These are phyloP conservation scores for Xenops minutus DNA, from an alignment of 2,797 vertebrate genomes.

Conservation along the genomic window DNA sequence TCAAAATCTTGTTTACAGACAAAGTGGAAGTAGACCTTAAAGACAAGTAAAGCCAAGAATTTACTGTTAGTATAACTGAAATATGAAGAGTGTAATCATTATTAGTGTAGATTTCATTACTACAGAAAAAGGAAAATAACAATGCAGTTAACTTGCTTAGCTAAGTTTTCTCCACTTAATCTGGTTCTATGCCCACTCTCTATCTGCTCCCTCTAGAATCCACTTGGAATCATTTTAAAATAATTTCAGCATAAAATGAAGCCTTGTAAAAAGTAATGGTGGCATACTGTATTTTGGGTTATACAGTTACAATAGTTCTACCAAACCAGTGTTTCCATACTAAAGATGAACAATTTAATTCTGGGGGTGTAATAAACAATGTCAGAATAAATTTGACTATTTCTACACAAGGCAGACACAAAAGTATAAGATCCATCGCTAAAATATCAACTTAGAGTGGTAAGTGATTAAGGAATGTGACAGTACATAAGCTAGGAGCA, in stretches of 20 bases:
- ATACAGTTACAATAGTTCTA: neutral
- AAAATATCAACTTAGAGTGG: neutral
- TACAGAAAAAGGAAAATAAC: neutral
- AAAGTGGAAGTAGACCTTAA: neutral
- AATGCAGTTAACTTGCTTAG: neutral
- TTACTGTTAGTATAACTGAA: neutral
- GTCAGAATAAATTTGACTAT: neutral
- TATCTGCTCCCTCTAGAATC: neutral
- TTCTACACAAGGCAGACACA: neutral
- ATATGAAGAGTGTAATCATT: neutral
- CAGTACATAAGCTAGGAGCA: neutral
- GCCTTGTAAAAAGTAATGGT: neutral
- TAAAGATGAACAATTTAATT: neutral
- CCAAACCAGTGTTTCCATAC: neutral
- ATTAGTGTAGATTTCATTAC: neutral
- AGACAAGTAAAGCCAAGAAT: neutral
- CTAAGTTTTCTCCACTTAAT: neutral
- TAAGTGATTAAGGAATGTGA: neutral
- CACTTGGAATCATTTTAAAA: neutral
- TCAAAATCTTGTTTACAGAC: conserved; percentile 1
- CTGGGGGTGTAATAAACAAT: rapidly evolving
- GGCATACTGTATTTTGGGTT: neutral
- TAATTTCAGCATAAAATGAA: neutral
- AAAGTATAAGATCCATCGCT: neutral
- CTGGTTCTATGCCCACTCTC: neutral